phyloP scores from a whole-genome alignment of 2,113 vertebrate genomes.

The Cynocephalus volans region DNA sequence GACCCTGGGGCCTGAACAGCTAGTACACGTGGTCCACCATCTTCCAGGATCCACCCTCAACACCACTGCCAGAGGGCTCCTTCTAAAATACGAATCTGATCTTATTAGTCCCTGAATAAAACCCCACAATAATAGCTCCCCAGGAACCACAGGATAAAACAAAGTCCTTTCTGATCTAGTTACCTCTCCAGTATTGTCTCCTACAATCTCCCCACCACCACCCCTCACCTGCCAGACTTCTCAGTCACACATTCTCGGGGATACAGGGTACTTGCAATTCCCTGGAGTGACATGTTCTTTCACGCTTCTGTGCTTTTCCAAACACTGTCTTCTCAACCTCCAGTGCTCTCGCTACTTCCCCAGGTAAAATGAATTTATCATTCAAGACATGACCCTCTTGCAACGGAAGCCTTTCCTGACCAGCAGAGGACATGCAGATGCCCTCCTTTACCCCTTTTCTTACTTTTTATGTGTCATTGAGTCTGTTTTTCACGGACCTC shows the following conservation, averaged over 20 bases:
- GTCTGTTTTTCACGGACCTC: neutral
- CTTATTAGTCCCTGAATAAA: neutral
- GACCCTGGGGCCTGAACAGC: no score
- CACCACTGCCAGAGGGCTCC: neutral
- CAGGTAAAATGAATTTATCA: neutral
- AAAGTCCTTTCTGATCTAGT: neutral
- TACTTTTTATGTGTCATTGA: neutral
- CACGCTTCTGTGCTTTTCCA: neutral
- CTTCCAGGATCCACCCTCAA: neutral
- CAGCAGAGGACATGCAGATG: neutral
- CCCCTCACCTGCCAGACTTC: rapidly evolving
- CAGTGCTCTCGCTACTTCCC: neutral
- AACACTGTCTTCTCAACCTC: neutral
- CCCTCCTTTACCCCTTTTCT: neutral
- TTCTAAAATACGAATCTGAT: neutral
- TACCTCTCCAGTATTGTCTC: neutral
- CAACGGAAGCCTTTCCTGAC: neutral
- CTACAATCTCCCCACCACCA: neutral
- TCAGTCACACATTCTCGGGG: neutral
- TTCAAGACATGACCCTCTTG: neutral
- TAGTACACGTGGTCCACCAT: no score
- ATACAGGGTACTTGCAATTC: neutral
- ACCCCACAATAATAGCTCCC: neutral
- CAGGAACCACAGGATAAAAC: neutral
- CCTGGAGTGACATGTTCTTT: neutral